Conservation (phyloP, 2,888 invertebrate genomes). For the Thyatira batis region DNA sequence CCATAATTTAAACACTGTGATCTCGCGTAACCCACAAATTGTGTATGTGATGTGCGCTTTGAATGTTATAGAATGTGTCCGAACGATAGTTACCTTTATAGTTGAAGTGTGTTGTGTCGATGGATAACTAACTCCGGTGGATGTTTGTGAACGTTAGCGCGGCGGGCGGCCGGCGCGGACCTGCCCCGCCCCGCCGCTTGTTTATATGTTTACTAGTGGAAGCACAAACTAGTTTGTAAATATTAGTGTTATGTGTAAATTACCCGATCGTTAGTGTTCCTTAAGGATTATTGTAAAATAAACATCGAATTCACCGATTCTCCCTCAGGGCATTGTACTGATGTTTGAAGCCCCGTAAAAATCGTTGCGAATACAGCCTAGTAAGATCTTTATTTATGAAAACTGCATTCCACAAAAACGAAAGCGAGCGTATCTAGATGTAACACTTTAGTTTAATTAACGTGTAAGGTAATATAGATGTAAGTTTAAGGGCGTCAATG, state of each 20-base stretch:
- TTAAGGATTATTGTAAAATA: slow-evolving; percentile 65
- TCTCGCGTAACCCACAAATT: slow-evolving; percentile 69
- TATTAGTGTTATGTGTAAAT: slow-evolving; percentile 79
- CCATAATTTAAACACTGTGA: slow-evolving; percentile 77
- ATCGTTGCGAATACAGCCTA: slow-evolving; percentile 56
- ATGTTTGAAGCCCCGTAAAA: slow-evolving; percentile 64
- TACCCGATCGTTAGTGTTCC: slow-evolving; percentile 65
- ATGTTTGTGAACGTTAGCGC: slow-evolving; percentile 41
- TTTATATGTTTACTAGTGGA: slow-evolving; percentile 64
- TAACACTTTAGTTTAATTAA: slow-evolving; percentile 58
- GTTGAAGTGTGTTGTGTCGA: slow-evolving; percentile 57
- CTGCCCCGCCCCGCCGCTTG: slow-evolving; percentile 27
- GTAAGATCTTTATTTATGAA: slow-evolving; percentile 71
- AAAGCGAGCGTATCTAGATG: slow-evolving; percentile 70
- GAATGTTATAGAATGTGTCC: slow-evolving; percentile 72
- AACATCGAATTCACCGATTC: slow-evolving; percentile 74
- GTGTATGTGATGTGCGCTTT: slow-evolving; percentile 77
- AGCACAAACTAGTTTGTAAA: slow-evolving; percentile 80
- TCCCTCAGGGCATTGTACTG: slow-evolving; percentile 74
- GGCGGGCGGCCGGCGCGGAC: slow-evolving; percentile 24
- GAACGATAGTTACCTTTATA: slow-evolving; percentile 70
- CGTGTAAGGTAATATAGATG: slow-evolving; percentile 53
- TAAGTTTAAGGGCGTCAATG: slow-evolving; percentile 77
- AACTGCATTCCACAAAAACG: slow-evolving; percentile 77
- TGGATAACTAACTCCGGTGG: slow-evolving; percentile 39